Conservation (phyloP, 2,113 vertebrate genomes). For the Misgurnus anguillicaudatus region DNA sequence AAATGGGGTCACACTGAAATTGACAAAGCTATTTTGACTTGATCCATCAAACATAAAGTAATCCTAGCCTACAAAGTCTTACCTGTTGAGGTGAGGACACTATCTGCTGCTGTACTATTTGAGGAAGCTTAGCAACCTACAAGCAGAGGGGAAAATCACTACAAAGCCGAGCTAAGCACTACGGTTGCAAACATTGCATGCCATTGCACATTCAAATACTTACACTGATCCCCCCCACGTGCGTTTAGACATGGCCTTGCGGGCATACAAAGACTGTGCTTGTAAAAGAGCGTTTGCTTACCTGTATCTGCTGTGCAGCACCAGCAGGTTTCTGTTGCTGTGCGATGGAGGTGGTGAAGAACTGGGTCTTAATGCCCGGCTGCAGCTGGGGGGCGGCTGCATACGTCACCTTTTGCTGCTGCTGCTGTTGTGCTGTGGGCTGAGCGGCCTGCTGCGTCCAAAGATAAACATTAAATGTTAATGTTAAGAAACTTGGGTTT, state of each 20-base stretch:
- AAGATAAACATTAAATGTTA: constrained; percentile 64
- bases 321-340: constrained; percentile 83
- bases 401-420: constrained; percentile 92
- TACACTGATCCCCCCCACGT: neutral
- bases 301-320: constrained; percentile 89
- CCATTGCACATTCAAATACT: neutral
- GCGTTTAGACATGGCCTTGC: neutral
- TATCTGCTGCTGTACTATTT: constrained; percentile 86
- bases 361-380: constrained; percentile 91
- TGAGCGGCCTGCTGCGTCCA: constrained; percentile 85
- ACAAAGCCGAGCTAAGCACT: constrained; percentile 9
- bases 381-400: constrained; percentile 78
- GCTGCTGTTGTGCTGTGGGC: constrained; percentile 77
- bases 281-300: constrained; percentile 53
- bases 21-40: too few species aligned
- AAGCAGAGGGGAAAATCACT: constrained; percentile 52
- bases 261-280: neutral
- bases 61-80: constrained; percentile 15
- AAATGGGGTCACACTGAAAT: too few species aligned
- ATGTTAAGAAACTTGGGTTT: neutral
- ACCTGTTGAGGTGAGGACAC: constrained; percentile 90
- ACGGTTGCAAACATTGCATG: neutral
- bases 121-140: constrained; percentile 85
- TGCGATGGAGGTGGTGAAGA: constrained; percentile 84
- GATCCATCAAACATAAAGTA: neutral